Evolutionary conservation across 1,140 invertebrate species (phyloP).

Genomic region (Choristoneura fumiferana): DNA sequence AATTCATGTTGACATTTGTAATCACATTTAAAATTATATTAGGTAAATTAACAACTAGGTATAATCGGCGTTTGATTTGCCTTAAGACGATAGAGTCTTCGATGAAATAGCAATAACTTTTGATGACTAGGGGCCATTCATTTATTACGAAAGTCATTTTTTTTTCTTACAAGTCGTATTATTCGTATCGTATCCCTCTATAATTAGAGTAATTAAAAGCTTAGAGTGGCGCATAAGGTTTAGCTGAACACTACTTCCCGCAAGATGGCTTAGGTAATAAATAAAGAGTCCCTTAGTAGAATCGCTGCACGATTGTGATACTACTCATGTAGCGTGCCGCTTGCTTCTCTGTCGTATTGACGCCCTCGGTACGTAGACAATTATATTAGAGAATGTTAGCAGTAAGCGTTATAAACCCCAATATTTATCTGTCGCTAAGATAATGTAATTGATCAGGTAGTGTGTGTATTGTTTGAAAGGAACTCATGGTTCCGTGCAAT

Average conservation of each 20-base stretch:
- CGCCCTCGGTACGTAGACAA: constrained; percentile 71
- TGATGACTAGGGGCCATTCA: constrained; percentile 27
- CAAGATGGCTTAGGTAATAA: no score
- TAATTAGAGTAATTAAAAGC: no score
- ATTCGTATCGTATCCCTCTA: no score
- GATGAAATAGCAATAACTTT: constrained; percentile 71
- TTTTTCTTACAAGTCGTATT: no score
- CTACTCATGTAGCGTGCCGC: constrained; percentile 61
- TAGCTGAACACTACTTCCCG: no score
- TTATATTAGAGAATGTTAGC: constrained; percentile 73
- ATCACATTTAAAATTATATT: constrained; percentile 39
- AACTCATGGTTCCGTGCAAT: constrained; percentile 57
- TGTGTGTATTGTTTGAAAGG: constrained; percentile 39
- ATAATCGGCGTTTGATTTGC: constrained; percentile 49
- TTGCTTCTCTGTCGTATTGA: constrained; percentile 64
- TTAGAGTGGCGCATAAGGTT: no score
- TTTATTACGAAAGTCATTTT: no score
- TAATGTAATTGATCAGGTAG: constrained; percentile 40
- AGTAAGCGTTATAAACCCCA: constrained; percentile 69
- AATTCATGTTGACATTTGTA: constrained; percentile 32
- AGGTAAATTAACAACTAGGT: constrained; percentile 23
- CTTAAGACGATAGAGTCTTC: constrained; percentile 60
- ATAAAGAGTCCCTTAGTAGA: constrained; percentile 39
- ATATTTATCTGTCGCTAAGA: constrained; percentile 35
- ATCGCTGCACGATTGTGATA: constrained; percentile 70